Percentiles rank a stretch among this genome's conserved stretches.
phyloP scores from a whole-genome alignment of 2,113 vertebrate species.

The Pelmatolapia mariae region DNA sequence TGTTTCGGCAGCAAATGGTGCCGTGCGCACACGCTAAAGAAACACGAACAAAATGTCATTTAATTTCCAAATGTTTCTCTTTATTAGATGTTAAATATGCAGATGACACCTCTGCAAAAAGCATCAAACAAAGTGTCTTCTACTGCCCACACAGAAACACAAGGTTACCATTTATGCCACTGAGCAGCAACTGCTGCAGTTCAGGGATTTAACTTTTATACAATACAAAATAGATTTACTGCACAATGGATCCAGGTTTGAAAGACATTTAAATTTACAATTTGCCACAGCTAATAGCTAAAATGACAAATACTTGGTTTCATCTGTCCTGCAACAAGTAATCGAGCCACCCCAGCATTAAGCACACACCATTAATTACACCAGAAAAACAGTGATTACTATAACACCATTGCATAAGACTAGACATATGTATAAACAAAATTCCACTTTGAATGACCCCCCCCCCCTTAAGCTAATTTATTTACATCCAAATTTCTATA shows the following conservation, averaged over 20 bases:
- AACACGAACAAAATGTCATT: background rate
- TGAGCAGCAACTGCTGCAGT: background rate
- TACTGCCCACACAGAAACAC: background rate
- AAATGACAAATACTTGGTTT: background rate
- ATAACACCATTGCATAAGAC: background rate
- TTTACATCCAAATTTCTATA: background rate
- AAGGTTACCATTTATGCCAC: background rate
- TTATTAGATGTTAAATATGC: conserved; percentile 51
- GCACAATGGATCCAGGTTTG: background rate
- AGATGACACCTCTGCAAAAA: conserved; percentile 9
- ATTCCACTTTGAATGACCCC: background rate
- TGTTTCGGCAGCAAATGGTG: background rate
- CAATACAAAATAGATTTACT: background rate
- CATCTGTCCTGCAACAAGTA: background rate
- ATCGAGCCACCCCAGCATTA: background rate
- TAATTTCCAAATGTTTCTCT: conserved; percentile 5
- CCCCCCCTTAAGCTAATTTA: background rate
- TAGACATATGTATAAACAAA: background rate
- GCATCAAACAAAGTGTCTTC: background rate
- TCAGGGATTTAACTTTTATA: background rate
- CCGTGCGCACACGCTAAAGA: background rate
- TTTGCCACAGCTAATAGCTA: background rate
- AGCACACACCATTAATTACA: background rate
- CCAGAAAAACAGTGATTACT: background rate
- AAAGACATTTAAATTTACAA: background rate